These are phyloP conservation scores for Bos javanicus DNA, from an alignment of 2,113 vertebrate species.

Conservation along the genomic window DNA sequence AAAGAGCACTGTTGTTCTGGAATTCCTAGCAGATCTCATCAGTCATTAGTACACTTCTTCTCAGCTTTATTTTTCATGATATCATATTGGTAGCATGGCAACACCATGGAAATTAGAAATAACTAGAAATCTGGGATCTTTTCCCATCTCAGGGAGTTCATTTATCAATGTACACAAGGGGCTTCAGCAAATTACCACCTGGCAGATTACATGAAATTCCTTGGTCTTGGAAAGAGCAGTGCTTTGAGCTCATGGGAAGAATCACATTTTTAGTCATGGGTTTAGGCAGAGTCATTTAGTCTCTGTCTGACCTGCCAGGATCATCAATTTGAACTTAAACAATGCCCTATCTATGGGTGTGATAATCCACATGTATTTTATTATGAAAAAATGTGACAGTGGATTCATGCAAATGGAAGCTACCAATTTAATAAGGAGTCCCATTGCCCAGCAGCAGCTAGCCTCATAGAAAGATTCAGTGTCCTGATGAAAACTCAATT, in stretches of 20 bases:
- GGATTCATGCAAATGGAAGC: not conserved
- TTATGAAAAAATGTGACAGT: not conserved
- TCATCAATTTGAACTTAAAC: not conserved
- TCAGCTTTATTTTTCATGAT: not conserved
- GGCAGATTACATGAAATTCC: not conserved
- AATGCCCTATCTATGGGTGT: not conserved
- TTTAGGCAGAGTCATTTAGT: not conserved
- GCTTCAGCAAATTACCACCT: not conserved
- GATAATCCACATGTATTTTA: not conserved
- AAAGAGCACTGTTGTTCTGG: accelerated
- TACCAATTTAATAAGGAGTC: not conserved
- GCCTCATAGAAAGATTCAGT: not conserved
- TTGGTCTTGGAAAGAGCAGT: not conserved
- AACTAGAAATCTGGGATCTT: not conserved
- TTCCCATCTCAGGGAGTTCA: not conserved
- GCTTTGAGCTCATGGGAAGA: not conserved
- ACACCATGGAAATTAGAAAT: not conserved
- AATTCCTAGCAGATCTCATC: not conserved
- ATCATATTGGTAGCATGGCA: not conserved
- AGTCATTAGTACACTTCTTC: not conserved
- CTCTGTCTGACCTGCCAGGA: not conserved
- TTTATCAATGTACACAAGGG: not conserved
- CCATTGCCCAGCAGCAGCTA: not conserved
- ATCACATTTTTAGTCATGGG: not conserved
- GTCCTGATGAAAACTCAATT: not conserved